Base-by-base conservation (phyloP, 2,888 invertebrate genomes). In the Euplexia lucipara region DNA sequence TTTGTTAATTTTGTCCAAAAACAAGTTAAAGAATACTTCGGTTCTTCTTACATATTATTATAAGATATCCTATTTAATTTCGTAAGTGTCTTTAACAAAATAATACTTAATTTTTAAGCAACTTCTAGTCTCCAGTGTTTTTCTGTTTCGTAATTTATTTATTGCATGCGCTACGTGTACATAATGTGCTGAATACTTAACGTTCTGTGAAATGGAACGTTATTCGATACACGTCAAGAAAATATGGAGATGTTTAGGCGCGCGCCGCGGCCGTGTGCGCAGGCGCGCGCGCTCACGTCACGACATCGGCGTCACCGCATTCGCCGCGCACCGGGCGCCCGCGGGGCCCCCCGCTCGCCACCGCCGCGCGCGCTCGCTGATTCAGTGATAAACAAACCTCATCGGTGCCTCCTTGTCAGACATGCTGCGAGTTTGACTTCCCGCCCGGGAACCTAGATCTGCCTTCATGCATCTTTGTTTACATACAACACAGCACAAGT, bases 381-480 rank as follows among this genome's bases (percentile, higher is more conserved):
- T 83, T 89, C 91, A 91, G 91, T 92, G 90, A 91, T 91, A 92
- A 91, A 91, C 91, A 90, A 90, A 89, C 89, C 86, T 88, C 83
- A 86, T 86, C 87, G 89, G 88, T 83, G 90, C 82, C 83, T 80
- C 85, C 88, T 86, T 90, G 92, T 90, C 88, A 87, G 89, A 85
- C 83, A 91, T 89, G 91, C 87, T 87, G 90, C 90, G 87, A 84
- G 88, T 84, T 87, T 92, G 86, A 91, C 82, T 88, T 87, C 87
- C 85, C 87, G 85, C 82, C 85, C 84, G 86, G 87, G 82, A 87
- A 83, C 82, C 83, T 76, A 83, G 84, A 88, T 82, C 90, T 85
- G 87, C 87, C 90, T 91, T 91, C 91, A 94, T 94, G 93, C 91
- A 89, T 92, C 90, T 90, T 89, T 88, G 91, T 89, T 85, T 88